Percentiles rank a stretch among this genome's conserved stretches.
phyloP scores from a whole-genome alignment of 35 echinoderm and acorn worm species.

The Heliocidaris erythrogramma region DNA sequence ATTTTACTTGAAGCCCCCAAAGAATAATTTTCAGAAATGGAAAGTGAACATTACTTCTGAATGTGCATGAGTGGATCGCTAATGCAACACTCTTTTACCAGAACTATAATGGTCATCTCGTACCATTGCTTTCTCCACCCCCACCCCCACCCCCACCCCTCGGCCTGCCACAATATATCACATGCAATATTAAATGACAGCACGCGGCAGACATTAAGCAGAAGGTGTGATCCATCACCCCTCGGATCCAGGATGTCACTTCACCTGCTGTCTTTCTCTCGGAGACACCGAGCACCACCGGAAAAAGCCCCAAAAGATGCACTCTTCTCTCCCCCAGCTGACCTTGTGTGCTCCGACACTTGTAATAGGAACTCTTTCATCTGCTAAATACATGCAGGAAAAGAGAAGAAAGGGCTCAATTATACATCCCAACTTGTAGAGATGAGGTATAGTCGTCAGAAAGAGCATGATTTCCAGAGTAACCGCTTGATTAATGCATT shows the following conservation, averaged over 20 bases:
- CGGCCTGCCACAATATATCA: background rate
- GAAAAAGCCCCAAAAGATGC: constrained; percentile 5
- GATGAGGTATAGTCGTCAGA: background rate
- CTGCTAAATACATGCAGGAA: constrained; percentile 10
- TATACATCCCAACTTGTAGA: background rate
- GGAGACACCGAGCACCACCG: background rate
- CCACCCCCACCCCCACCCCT: background rate
- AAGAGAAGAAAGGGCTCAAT: background rate
- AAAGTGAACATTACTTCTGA: background rate
- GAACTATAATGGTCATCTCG: no score
- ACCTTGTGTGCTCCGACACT: constrained; percentile 6
- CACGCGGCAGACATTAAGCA: constrained; percentile 24
- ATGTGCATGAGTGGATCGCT: background rate
- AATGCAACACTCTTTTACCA: background rate
- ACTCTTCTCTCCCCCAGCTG: background rate
- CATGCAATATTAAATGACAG: constrained; percentile 17
- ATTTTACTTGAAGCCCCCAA: background rate
- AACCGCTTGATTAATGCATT: background rate
- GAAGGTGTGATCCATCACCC: constrained; percentile 36
- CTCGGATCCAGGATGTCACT: background rate
- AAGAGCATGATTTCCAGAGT: background rate
- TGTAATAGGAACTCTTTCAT: constrained; percentile 4
- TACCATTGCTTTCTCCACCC: background rate
- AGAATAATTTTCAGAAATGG: background rate
- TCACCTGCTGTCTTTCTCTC: constrained; percentile 25